Percentiles rank a stretch among this genome's conserved stretches.
phyloP scores from a whole-genome alignment of 2,888 invertebrate species.

The Halocaridina rubra region DNA sequence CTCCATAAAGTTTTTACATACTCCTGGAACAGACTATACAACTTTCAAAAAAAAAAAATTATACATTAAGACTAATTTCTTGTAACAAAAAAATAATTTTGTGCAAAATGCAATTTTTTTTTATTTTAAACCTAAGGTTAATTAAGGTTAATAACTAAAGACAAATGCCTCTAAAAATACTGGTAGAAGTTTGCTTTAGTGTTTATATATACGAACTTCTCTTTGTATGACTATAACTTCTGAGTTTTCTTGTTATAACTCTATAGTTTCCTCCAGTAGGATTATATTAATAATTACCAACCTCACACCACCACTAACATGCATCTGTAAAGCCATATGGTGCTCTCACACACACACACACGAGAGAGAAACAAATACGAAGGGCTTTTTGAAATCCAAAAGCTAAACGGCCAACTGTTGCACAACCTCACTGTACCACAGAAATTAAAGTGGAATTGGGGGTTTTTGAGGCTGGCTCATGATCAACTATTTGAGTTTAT shows the following conservation, averaged over 20 bases:
- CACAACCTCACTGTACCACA: background rate
- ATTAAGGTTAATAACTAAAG: background rate
- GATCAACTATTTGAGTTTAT: too few relatives aligned
- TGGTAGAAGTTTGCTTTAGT: too few relatives aligned
- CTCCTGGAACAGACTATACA: too few relatives aligned
- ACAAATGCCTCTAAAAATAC: background rate
- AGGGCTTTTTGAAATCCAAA: background rate
- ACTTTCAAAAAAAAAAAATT: too few relatives aligned
- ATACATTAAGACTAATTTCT: too few relatives aligned
- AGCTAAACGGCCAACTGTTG: conserved; percentile 24
- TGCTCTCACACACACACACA: background rate
- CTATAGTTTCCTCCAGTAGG: background rate
- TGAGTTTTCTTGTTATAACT: background rate
- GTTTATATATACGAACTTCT: too few relatives aligned
- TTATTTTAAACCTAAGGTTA: too few relatives aligned
- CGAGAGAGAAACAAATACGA: background rate
- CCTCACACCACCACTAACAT: conserved; percentile 15
- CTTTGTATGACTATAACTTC: too few relatives aligned
- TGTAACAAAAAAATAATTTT: too few relatives aligned
- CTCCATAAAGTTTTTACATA: too few relatives aligned
- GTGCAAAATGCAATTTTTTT: too few relatives aligned
- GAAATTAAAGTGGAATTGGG: background rate
- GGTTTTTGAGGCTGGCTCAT: conserved; percentile 25
- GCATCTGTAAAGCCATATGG: conserved; percentile 28
- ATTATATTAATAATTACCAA: background rate